Conservation (phyloP, 2,113 vertebrate species). For the Gracilinanus agilis region DNA sequence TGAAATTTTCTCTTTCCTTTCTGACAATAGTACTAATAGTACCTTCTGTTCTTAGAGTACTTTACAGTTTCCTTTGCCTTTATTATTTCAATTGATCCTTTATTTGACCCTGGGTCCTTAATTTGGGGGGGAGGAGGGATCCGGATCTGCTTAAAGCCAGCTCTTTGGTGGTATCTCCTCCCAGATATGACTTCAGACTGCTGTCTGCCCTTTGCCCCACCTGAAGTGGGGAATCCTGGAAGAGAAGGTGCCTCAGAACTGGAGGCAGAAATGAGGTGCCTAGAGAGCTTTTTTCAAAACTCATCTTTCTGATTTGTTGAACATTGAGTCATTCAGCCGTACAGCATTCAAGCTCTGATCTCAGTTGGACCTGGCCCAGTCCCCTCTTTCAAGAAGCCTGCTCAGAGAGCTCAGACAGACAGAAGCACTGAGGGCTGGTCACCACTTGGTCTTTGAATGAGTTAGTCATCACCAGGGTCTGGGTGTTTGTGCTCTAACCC, state of each 20-base stretch:
- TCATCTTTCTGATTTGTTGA: neutral
- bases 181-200: neutral
- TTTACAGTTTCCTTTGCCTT: neutral
- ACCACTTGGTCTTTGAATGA: conserved; percentile 65
- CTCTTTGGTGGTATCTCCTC: neutral
- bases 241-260: no score
- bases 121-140: no score
- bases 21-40: neutral
- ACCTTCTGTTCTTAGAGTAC: neutral
- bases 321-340: no score
- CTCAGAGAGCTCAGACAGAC: neutral
- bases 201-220: neutral
- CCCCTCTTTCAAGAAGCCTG: neutral
- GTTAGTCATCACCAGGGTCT: conserved; percentile 75
- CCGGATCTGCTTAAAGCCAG: no score
- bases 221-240: no score
- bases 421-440: neutral
- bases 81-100: neutral
- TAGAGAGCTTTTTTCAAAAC: neutral
- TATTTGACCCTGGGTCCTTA: neutral
- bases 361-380: neutral
- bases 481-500: conserved; percentile 68
- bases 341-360: neutral
- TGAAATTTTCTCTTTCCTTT: neutral
- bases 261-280: no score